phyloP scores from a whole-genome alignment of 2,888 invertebrate genomes.

The Apodemia duryi region DNA sequence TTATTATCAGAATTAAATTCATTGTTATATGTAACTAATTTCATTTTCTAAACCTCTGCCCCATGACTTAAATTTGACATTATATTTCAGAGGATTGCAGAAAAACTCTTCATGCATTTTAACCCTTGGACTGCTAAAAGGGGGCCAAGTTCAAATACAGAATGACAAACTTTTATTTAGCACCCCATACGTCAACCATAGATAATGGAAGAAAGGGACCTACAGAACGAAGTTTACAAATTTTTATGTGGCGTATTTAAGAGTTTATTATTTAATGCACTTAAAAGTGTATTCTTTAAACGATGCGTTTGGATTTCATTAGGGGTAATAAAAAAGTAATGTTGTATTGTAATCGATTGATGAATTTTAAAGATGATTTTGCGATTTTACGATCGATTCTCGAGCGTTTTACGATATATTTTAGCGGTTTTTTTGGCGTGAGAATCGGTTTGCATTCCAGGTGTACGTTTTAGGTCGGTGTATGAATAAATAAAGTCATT shows the following conservation, averaged over 20 bases:
- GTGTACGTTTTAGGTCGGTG: constrained; percentile 2
- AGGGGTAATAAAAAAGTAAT: constrained; percentile 72
- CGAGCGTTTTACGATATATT: constrained; percentile 55
- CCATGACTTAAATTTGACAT: not conserved
- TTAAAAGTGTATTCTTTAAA: constrained; percentile 30
- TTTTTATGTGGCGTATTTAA: constrained; percentile 66
- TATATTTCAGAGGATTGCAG: not conserved
- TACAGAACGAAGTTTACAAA: constrained; percentile 62
- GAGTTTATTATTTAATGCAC: constrained; percentile 69
- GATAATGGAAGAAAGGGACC: constrained; percentile 41
- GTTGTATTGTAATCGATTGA: constrained; percentile 65
- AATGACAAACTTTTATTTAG: constrained; percentile 58
- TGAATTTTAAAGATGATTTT: constrained; percentile 70
- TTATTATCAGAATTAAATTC: too few relatives aligned
- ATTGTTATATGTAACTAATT: not conserved
- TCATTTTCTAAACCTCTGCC: not conserved
- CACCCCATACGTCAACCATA: constrained; percentile 53
- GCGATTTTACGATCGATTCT: constrained; percentile 69
- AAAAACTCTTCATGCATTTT: constrained; percentile 6
- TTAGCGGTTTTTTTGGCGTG: constrained; percentile 55
- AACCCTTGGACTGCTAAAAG: constrained; percentile 36
- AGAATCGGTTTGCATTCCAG: constrained; percentile 39
- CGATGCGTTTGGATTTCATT: constrained; percentile 54
- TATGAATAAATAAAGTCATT: constrained; percentile 3
- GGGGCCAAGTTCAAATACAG: constrained; percentile 60